Evolutionary conservation across 1,140 invertebrate genomes (phyloP), one percentile per base, ranked within the genome.

Genomic region (Bombus pyrosoma): DNA sequence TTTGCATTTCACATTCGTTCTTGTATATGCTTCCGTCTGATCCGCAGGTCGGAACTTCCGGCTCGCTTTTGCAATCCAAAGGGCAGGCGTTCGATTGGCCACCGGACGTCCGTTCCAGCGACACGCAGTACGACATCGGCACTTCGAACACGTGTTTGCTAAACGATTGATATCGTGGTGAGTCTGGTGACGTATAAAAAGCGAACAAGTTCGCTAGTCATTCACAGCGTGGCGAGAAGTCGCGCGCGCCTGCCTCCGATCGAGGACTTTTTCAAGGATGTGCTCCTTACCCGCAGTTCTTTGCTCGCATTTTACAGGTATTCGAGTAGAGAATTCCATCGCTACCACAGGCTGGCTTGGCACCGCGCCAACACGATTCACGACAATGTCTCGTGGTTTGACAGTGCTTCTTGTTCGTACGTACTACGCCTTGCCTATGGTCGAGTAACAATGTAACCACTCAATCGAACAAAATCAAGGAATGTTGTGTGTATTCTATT

Each of bases 271-370:
- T 53, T 47, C 43, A 12, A 41, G 28, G 32, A 82, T 64, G 3
- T 22, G 64, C 47, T 37, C 6, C 28, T 96, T 94, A 98, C 97
- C 98, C 98, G 94, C 98, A 99, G 92, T 98, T 98, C 92, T 98
- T 98, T 62, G 97, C 97, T 92, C 98, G 97, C 98, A 99, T 99
- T 92, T 98, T 97, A 93, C 98, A 99, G 86, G 98, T 97, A 93
- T 98, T 99, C 32, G 97, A 96, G 94, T 99, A 99, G 8, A 99
- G 96, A 89, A 97, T 97, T 1, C 98, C 98, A 94, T 99, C 98
- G 57, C 98, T 98, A 13, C 98, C 98, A 93, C 99, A 99, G 34
- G 98, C 98, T 37, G 98, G 98, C 91, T 98, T 97, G 39, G 98
- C 97, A 59, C 98, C 97, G 62, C 98, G 96, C 98, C 98, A 98